Conservation (phyloP, 2,797 vertebrate genomes). For the Argyrosomus regius region DNA sequence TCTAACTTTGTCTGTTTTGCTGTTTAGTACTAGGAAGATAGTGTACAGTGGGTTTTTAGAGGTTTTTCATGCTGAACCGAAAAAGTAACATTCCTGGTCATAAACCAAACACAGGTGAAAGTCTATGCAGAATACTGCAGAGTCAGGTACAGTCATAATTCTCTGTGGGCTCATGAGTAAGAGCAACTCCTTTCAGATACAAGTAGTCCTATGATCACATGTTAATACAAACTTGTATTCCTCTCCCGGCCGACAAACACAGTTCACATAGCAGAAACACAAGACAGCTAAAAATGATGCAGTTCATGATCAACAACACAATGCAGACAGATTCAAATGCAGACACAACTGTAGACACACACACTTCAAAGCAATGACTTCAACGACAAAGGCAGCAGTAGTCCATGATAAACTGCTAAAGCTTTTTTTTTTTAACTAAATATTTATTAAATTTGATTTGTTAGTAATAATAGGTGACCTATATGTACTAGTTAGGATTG, state of each 20-base stretch:
- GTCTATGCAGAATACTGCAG: too few relatives aligned
- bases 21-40: background rate
- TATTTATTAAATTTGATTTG: slow-evolving; percentile 4
- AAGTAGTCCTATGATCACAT: background rate
- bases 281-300: slow-evolving; percentile 18
- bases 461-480: background rate
- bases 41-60: background rate
- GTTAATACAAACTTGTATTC: background rate
- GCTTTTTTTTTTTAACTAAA: slow-evolving; percentile 15
- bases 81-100: background rate
- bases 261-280: slow-evolving; percentile 21
- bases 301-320: slow-evolving; percentile 25
- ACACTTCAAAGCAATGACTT: slow-evolving; percentile 26
- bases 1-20: too few relatives aligned
- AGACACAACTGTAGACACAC: slow-evolving; percentile 12
- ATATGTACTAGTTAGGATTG: background rate
- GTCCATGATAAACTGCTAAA: slow-evolving; percentile 10
- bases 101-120: background rate
- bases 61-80: background rate
- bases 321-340: slow-evolving; percentile 34
- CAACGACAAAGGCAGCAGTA: background rate
- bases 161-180: background rate
- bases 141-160: background rate
- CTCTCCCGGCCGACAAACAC: background rate
- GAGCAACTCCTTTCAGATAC: background rate